Conservation (phyloP, 2,888 invertebrate species). For the Ennomos erosarius region DNA sequence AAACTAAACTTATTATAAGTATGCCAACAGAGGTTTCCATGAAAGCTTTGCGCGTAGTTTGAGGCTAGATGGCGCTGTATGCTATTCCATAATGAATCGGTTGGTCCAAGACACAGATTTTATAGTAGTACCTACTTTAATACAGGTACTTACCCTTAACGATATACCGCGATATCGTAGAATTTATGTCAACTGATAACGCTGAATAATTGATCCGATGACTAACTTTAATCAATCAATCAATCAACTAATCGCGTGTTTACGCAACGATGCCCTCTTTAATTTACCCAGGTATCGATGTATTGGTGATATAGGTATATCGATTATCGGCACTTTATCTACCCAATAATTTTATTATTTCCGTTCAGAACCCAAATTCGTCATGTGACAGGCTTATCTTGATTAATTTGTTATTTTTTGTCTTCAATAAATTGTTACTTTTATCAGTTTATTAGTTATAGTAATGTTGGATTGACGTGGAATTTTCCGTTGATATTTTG, state of each 20-base stretch:
- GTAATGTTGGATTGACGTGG: constrained; percentile 2
- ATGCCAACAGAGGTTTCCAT: too few relatives aligned
- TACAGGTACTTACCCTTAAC: neutral
- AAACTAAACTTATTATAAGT: too few relatives aligned
- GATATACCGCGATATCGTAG: constrained; percentile 23
- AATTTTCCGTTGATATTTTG: constrained; percentile 6
- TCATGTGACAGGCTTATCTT: constrained; percentile 52
- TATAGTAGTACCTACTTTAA: too few relatives aligned
- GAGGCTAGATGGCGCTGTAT: too few relatives aligned
- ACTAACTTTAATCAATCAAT: constrained; percentile 70
- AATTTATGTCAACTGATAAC: constrained; percentile 44
- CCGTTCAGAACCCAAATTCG: constrained; percentile 41
- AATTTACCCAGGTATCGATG: constrained; percentile 19
- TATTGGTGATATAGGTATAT: constrained; percentile 8
- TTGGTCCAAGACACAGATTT: constrained; percentile 5
- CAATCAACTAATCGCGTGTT: constrained; percentile 71
- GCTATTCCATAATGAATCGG: neutral
- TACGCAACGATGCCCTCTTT: constrained; percentile 57
- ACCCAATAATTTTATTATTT: constrained; percentile 36
- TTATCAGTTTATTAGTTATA: constrained; percentile 31
- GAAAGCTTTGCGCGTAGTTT: too few relatives aligned
- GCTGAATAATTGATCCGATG: constrained; percentile 74
- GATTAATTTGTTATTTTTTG: constrained; percentile 47
- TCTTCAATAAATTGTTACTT: constrained; percentile 38
- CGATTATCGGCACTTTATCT: constrained; percentile 31